phyloP scores from a whole-genome alignment of 2,113 vertebrate species.

The Machaerirhynchus nigripectus region DNA sequence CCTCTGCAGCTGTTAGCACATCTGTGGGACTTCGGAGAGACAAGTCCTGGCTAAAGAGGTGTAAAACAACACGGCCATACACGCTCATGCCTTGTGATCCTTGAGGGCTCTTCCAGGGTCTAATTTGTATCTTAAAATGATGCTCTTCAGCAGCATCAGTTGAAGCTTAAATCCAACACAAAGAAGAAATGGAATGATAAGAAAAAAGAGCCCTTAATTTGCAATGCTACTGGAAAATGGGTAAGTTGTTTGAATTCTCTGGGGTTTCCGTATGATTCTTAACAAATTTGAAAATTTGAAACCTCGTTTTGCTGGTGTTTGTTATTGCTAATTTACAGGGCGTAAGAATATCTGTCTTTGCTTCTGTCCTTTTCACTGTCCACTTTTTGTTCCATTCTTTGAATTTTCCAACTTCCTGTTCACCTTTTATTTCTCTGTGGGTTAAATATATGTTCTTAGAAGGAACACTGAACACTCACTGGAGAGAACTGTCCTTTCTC shows the following conservation, averaged over 20 bases:
- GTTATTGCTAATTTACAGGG: neutral
- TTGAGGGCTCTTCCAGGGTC: neutral
- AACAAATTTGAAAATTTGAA: neutral
- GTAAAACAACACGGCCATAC: neutral
- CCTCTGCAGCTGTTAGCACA: conserved; percentile 47
- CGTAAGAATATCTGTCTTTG: neutral
- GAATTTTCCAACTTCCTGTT: neutral
- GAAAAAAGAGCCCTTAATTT: neutral
- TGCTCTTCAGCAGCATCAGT: neutral
- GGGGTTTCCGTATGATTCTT: neutral
- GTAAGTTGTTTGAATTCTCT: neutral
- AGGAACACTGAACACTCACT: neutral
- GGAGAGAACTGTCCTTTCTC: neutral
- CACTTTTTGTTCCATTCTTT: neutral
- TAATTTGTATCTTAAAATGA: neutral
- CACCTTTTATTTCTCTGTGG: neutral
- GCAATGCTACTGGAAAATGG: neutral
- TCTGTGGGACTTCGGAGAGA: conserved; percentile 32
- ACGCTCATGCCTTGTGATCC: neutral
- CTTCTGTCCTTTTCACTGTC: neutral
- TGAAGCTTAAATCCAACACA: neutral
- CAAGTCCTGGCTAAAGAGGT: conserved; percentile 11
- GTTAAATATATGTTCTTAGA: neutral
- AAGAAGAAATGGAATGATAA: neutral
- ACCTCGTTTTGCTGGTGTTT: neutral